Evolutionary conservation across 2,888 invertebrate genomes (phyloP).

Genomic region (Agonum fuliginosum): DNA sequence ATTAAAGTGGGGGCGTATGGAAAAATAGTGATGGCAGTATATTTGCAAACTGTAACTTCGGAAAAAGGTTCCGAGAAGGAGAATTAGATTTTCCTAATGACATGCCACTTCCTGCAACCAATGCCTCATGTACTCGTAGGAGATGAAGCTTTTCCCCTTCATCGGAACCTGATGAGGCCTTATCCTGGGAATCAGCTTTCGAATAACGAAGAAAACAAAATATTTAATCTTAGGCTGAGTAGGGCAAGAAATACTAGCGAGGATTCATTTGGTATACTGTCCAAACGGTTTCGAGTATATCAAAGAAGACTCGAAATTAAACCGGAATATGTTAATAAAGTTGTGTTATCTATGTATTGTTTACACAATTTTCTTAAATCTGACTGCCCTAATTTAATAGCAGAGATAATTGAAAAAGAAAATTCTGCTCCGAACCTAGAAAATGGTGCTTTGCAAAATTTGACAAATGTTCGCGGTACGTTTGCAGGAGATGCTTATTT

Average conservation of each 20-base stretch:
- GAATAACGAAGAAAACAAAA: not conserved
- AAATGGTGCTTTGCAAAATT: too few relatives aligned
- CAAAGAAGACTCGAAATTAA: conserved; percentile 20
- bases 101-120: conserved; percentile 22
- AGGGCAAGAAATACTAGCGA: conserved; percentile 57
- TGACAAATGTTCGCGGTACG: too few relatives aligned
- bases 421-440: too few relatives aligned
- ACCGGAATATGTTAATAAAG: too few relatives aligned
- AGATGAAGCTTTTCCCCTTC: conserved; percentile 63
- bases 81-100: too few relatives aligned
- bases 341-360: too few relatives aligned
- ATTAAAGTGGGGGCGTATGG: conserved; percentile 2
- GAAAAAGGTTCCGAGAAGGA: conserved; percentile 31
- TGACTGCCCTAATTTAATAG: too few relatives aligned
- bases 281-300: conserved; percentile 62
- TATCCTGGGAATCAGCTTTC: conserved; percentile 59
- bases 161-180: conserved; percentile 63
- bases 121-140: conserved; percentile 62
- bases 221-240: conserved; percentile 61
- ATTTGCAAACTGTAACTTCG: conserved; percentile 28
- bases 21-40: conserved; percentile 25
- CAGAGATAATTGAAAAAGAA: too few relatives aligned
- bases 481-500: too few relatives aligned
- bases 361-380: too few relatives aligned
- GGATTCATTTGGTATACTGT: conserved; percentile 62